Evolutionary conservation across 2,113 vertebrate species (phyloP).

Genomic region (Archocentrus centrarchus): DNA sequence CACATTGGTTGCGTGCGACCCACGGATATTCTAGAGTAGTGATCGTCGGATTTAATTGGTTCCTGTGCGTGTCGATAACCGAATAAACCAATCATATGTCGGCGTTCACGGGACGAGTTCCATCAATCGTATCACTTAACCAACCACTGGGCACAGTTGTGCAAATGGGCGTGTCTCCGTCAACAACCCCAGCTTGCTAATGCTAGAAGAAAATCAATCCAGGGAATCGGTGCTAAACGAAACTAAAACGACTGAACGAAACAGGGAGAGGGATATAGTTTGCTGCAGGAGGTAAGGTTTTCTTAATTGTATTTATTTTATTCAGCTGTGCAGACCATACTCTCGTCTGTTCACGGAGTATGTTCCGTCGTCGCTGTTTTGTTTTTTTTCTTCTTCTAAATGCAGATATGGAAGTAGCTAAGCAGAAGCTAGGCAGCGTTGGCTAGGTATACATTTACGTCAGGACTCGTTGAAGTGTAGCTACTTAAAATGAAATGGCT

Average conservation of each 20-base stretch:
- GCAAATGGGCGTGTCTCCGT: conserved; percentile 57
- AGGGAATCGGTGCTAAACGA: conserved; percentile 56
- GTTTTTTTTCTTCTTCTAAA: conserved; percentile 69
- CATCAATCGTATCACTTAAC: conserved; percentile 1
- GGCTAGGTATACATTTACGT: conserved; percentile 2
- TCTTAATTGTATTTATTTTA: accelerated
- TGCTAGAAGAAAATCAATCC: conserved; percentile 73
- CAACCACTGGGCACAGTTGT: conserved; percentile 54
- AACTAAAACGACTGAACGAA: conserved; percentile 47
- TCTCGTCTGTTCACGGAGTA: conserved; percentile 3
- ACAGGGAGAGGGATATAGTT: conserved; percentile 10
- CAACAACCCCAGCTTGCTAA: conserved; percentile 49
- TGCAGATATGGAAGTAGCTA: conserved; percentile 63
- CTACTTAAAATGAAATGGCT: not conserved
- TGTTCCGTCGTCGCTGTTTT: conserved; percentile 66
- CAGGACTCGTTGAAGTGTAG: not conserved
- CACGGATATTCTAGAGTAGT: not conserved
- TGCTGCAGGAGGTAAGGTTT: conserved; percentile 76
- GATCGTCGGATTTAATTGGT: conserved; percentile 39
- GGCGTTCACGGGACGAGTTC: too few species aligned
- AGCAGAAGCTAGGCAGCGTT: conserved; percentile 49
- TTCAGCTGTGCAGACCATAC: accelerated
- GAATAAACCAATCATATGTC: conserved; percentile 38
- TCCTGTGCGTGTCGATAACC: not conserved
- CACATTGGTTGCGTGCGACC: conserved; percentile 13